Base-by-base conservation (phyloP, 2,113 vertebrate species). In the Sturnus vulgaris region DNA sequence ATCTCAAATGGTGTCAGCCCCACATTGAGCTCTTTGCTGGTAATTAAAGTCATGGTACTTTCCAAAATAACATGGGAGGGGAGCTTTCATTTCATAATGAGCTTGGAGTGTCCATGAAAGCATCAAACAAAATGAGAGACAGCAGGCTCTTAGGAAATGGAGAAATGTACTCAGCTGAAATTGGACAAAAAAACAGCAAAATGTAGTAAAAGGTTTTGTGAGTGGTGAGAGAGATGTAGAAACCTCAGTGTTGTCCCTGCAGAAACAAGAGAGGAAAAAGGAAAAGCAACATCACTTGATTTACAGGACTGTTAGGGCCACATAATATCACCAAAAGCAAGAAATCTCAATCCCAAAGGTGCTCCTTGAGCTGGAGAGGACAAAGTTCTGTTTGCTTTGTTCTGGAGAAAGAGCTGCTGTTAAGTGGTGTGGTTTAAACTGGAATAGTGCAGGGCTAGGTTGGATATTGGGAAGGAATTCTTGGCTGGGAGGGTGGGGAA, bases 401-500 rank as follows among this genome's bases (percentile, higher is more conserved):
- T 55, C 49, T 55, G 40, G 15, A 20, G 15, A 27, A 68, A 16
- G 18, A 11, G 40, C 23, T 61, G 6, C 18, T 4, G 0, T 47
- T 10, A 25, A 53, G 18, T 10, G 30, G 8, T 1, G 1, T 12
- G 33, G 17, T 85, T 30, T 35, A 33, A 71, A 35, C 35, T 80
- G 59, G 31, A 27, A 3, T 19, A 15, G 11, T 6, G 31, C 3
- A 18, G 35, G 30, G 10, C 10, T 42, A 7, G 31, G 15, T 27
- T 13, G 52, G 44, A 44, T 42, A 0, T 33, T 6, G 23, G 42
- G 59, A 28, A 42, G 31, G 13, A 64, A 44, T 46, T 31, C 6
- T 22, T 22, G 5, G 1, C 42, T 40, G 18, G 0, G 42, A 68
- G 42, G 52, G 7, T 31, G 61, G 15, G 12, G 0, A 64, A 11